phyloP scores from a whole-genome alignment of 2,888 invertebrate species.

The Ditula angustiorana region DNA sequence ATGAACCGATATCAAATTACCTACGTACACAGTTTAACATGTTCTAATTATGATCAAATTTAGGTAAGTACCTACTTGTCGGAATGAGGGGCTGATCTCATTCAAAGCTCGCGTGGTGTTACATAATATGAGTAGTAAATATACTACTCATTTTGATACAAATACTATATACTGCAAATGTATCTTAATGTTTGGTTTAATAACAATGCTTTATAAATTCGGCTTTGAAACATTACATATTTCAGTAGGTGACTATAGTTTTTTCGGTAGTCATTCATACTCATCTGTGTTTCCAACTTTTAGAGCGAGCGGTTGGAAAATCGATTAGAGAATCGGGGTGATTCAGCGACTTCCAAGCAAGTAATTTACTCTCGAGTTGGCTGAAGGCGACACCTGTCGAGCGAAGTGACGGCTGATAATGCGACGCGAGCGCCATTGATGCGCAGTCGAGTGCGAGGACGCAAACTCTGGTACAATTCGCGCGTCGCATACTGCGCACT shows the following conservation, averaged over 20 bases:
- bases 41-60: slow-evolving; percentile 32
- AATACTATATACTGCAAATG: background rate
- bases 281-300: slow-evolving; percentile 61
- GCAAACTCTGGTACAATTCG: slow-evolving; percentile 55
- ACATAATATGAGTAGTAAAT: background rate
- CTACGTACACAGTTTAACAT: slow-evolving; percentile 44
- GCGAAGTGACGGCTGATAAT: slow-evolving; percentile 82
- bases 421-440: slow-evolving; percentile 79
- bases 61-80: slow-evolving; percentile 12
- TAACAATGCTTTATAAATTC: background rate
- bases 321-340: slow-evolving; percentile 80
- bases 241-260: slow-evolving; percentile 22
- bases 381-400: slow-evolving; percentile 85
- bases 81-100: slow-evolving; percentile 16
- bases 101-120: slow-evolving; percentile 9
- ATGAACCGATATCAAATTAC: slow-evolving; percentile 58
- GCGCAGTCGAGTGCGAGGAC: slow-evolving; percentile 70
- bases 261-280: slow-evolving; percentile 58
- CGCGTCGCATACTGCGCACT: slow-evolving; percentile 41
- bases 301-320: slow-evolving; percentile 71
- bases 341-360: slow-evolving; percentile 82
- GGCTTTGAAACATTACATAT: background rate
- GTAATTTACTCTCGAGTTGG: slow-evolving; percentile 85
- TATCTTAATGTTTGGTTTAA: background rate
- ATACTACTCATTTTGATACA: background rate